These are phyloP conservation scores for Xanthorhoe designata DNA, from an alignment of 2,888 invertebrate genomes.

Conservation along the genomic window DNA sequence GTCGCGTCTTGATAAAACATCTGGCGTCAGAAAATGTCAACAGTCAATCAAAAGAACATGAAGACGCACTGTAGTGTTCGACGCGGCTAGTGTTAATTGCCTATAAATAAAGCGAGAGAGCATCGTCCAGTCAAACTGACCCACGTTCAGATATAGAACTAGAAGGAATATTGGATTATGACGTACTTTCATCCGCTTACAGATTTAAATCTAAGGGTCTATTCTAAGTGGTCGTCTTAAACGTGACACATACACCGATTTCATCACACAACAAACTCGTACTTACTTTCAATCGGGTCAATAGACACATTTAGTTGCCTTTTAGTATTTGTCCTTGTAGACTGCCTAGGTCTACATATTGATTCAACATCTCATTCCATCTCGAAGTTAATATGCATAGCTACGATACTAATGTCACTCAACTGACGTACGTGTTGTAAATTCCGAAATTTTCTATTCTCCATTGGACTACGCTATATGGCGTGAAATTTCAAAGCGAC, in stretches of 20 bases:
- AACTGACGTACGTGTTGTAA: conserved; percentile 37
- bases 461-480: conserved; percentile 48
- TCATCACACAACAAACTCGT: conserved; percentile 3
- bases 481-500: conserved; percentile 55
- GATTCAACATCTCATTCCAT: conserved; percentile 37
- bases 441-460: conserved; percentile 40
- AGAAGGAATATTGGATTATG: conserved; percentile 39
- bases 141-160: conserved; percentile 47
- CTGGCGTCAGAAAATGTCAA: conserved; percentile 64
- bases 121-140: conserved; percentile 49
- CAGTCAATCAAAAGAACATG: conserved; percentile 72
- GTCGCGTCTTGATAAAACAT: conserved; percentile 42
- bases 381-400: conserved; percentile 47
- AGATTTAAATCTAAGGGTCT: conserved; percentile 25
- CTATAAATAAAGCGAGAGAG: conserved; percentile 65
- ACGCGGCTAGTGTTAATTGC: conserved; percentile 65
- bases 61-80: conserved; percentile 51
- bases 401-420: conserved; percentile 44
- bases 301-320: conserved; percentile 28
- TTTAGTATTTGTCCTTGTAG: conserved; percentile 17
- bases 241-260: conserved; percentile 20
- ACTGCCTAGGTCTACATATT: conserved; percentile 33
- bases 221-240: conserved; percentile 19
- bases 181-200: conserved; percentile 25
- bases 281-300: conserved; percentile 31